Base-by-base conservation (phyloP, 2,888 invertebrate species). In the Adelognathus sp. region DNA sequence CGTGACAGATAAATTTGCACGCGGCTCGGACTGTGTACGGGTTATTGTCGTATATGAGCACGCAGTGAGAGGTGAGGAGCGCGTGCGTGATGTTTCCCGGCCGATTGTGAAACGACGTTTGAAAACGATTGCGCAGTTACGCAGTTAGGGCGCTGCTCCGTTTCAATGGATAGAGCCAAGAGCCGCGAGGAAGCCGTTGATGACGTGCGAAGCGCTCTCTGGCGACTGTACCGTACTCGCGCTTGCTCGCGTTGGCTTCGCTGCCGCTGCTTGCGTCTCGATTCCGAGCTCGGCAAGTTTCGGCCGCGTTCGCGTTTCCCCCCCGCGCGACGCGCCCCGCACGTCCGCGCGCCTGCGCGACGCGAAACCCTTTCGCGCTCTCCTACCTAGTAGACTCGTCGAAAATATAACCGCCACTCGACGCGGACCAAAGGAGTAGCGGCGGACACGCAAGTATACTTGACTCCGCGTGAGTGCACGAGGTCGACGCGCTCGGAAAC, bases 361-460 rank as follows among this genome's bases (percentile, higher is more conserved):
- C 77, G 18, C 50, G 54, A 63, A 69, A 73, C 76, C 76, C 67
- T 76, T 76, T 75, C 67, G 29, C 67, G 67, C 54, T 54, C 27
- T n/a, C n/a, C n/a, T n/a, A n/a, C n/a, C n/a, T n/a, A n/a, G n/a
- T 29, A 27, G 41, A 54, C 39, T 67, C 18, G 33, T 61, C 76
- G 81, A 79, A 82, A 83, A 84, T 82, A 84, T 88, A 90, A 90
- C 90, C 89, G 89, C 88, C 89, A 86, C 88, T 89, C 76, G n/a
- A n/a, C n/a, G n/a, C n/a, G n/a, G n/a, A n/a, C n/a, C n/a, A n/a
- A n/a, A n/a, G 69, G 54, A 80, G 76, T 61, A 41, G 50, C 50
- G 9, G 58, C 76, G 66, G 70, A n/a, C 71, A 54, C 31, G 31
- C 76, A 80, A 80, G 81, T 88, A 88, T 81, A 85, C 83, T 88